Evolutionary conservation across 2,113 vertebrate species (phyloP).

Genomic region (Tauraco erythrolophus): DNA sequence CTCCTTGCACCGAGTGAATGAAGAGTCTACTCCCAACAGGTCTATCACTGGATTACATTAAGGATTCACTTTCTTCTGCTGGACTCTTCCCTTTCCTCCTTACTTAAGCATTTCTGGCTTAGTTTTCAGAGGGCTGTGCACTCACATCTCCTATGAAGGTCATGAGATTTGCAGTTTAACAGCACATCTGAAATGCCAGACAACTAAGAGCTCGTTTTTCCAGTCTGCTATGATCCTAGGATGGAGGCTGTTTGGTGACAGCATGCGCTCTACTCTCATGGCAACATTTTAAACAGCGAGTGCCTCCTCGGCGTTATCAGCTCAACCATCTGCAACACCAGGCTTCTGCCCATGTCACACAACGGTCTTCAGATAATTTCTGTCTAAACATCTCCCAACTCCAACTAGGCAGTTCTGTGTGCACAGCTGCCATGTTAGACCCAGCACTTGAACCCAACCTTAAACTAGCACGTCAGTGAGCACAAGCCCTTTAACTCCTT

Average conservation of each 20-base stretch:
- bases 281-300: not conserved
- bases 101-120: constrained; percentile 9
- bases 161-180: constrained; percentile 33
- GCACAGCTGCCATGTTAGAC: not conserved
- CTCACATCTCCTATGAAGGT: not conserved
- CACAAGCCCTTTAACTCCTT: not conserved
- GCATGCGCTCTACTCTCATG: not conserved
- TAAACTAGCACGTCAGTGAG: not conserved
- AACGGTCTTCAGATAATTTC: not conserved
- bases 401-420: not conserved
- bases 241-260: not conserved
- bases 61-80: not conserved
- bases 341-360: not conserved
- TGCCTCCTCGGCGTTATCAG: not conserved
- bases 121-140: constrained; percentile 19
- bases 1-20: not conserved
- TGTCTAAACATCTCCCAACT: not conserved
- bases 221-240: not conserved
- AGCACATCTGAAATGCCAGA: constrained; percentile 8
- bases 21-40: not conserved
- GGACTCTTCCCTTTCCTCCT: not conserved
- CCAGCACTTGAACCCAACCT: not conserved
- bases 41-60: not conserved
- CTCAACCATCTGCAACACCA: not conserved
- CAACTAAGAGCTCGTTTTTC: not conserved